A percentile compares a stretch with the other conserved stretches of the same genome.
Evolutionary conservation across 2,113 vertebrate species (phyloP).

Genomic region (Sinocyclocheilus rhinocerous): DNA sequence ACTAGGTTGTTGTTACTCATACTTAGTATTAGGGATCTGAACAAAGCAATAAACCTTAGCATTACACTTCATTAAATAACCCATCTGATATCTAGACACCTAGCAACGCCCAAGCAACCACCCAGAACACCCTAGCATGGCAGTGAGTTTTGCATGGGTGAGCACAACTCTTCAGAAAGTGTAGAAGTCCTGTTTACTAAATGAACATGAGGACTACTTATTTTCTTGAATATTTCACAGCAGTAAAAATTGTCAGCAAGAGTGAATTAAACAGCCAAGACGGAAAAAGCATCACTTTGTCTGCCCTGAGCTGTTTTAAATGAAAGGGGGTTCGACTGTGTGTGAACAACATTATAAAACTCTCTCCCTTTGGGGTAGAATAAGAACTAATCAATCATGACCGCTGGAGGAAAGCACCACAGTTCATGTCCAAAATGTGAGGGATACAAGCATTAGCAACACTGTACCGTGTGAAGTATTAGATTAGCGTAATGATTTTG

Average conservation of each 20-base stretch:
- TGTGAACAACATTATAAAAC: slow-evolving; percentile 36
- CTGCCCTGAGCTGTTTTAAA: slow-evolving; percentile 25
- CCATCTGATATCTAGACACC: neutral
- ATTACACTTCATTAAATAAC: neutral
- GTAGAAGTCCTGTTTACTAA: slow-evolving; percentile 7
- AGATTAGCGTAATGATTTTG: slow-evolving; percentile 40
- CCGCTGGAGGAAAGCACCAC: slow-evolving; percentile 14
- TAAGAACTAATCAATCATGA: slow-evolving; percentile 41
- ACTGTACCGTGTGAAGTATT: slow-evolving; percentile 18
- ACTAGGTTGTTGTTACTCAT: neutral
- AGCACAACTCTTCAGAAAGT: neutral
- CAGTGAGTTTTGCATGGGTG: neutral
- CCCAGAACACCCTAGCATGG: neutral
- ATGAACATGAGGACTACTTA: neutral
- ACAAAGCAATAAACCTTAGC: neutral
- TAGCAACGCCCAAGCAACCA: neutral
- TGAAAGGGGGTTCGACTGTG: slow-evolving; percentile 12
- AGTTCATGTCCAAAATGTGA: slow-evolving; percentile 1
- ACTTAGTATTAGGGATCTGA: neutral
- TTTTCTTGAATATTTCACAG: slow-evolving; percentile 25
- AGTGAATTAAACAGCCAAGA: slow-evolving; percentile 32
- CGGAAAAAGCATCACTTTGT: slow-evolving; percentile 1
- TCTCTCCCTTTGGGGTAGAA: slow-evolving; percentile 16
- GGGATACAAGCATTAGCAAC: slow-evolving; percentile 28
- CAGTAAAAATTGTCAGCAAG: neutral